Evolutionary conservation across 2,888 invertebrate genomes (phyloP).

Genomic region (Hylaea fasciaria): DNA sequence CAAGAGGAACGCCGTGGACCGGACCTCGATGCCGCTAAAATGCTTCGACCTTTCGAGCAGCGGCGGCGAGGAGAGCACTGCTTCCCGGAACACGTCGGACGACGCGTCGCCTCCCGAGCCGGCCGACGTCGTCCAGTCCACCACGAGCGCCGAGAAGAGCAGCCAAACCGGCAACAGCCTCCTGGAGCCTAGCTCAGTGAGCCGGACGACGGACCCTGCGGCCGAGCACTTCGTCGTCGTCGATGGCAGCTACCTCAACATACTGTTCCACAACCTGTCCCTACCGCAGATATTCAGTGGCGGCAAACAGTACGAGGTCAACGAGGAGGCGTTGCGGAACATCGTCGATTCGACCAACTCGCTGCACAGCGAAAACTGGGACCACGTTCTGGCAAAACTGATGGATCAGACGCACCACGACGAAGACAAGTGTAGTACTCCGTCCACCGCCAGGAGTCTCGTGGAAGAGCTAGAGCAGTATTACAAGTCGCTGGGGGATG

Average conservation of each 20-base stretch:
- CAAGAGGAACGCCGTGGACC: conserved; percentile 62
- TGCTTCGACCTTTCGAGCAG: conserved; percentile 79
- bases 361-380: conserved; percentile 51
- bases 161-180: conserved; percentile 69
- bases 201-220: conserved; percentile 55
- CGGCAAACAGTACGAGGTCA: conserved; percentile 77
- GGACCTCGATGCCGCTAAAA: conserved; percentile 67
- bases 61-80: conserved; percentile 70
- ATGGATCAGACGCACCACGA: conserved; percentile 69
- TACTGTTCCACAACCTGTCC: conserved; percentile 71
- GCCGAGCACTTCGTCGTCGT: conserved; percentile 71
- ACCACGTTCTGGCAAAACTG: conserved; percentile 60
- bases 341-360: conserved; percentile 67
- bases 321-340: conserved; percentile 72
- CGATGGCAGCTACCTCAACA: conserved; percentile 77
- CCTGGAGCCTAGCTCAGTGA: conserved; percentile 36
- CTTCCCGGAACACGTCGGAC: conserved; percentile 49
- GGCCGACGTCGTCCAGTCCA: conserved; percentile 33
- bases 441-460: conserved; percentile 76
- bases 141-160: conserved; percentile 58
- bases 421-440: conserved; percentile 60
- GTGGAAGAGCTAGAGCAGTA: conserved; percentile 77
- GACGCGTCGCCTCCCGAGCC: conserved; percentile 29
- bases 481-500: conserved; percentile 64
- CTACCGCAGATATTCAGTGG: conserved; percentile 74